phyloP scores from a whole-genome alignment of 1,140 invertebrate genomes.

The Lutraria rhynchaena region DNA sequence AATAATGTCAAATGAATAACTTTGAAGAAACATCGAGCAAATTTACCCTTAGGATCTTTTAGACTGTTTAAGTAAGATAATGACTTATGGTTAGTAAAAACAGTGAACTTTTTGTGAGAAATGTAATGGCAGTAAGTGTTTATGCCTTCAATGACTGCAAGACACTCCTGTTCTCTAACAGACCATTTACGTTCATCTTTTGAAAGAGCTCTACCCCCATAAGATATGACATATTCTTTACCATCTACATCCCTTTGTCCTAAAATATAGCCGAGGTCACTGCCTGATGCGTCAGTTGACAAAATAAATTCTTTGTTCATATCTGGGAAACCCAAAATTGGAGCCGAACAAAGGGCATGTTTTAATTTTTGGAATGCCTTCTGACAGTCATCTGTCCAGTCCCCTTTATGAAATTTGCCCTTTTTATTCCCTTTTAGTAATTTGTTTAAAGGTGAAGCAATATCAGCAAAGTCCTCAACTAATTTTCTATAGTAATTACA shows the following conservation, averaged over 20 bases:
- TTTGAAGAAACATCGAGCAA: constrained; percentile 47
- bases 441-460: constrained; percentile 77
- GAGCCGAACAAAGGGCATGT: constrained; percentile 54
- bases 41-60: too few relatives aligned
- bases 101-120: constrained; percentile 16
- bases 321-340: constrained; percentile 60
- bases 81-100: constrained; percentile 52
- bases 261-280: constrained; percentile 57
- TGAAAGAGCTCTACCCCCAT: too few relatives aligned
- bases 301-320: constrained; percentile 62
- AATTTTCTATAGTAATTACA: constrained; percentile 79
- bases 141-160: constrained; percentile 56
- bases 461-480: constrained; percentile 74
- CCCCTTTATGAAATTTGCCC: constrained; percentile 75
- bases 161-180: constrained; percentile 33
- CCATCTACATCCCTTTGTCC: constrained; percentile 56
- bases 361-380: constrained; percentile 63
- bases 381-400: constrained; percentile 61
- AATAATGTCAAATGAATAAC: constrained; percentile 21
- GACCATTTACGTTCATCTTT: constrained; percentile 59
- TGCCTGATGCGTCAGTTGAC: constrained; percentile 62
- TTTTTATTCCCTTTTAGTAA: constrained; percentile 66
- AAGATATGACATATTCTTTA: constrained; percentile 58
- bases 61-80: constrained; percentile 38
- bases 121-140: constrained; percentile 46